Percentiles rank a stretch among this genome's conserved stretches.
phyloP scores from a whole-genome alignment of 1,140 invertebrate species.

The Ceratosolen solmsi region DNA sequence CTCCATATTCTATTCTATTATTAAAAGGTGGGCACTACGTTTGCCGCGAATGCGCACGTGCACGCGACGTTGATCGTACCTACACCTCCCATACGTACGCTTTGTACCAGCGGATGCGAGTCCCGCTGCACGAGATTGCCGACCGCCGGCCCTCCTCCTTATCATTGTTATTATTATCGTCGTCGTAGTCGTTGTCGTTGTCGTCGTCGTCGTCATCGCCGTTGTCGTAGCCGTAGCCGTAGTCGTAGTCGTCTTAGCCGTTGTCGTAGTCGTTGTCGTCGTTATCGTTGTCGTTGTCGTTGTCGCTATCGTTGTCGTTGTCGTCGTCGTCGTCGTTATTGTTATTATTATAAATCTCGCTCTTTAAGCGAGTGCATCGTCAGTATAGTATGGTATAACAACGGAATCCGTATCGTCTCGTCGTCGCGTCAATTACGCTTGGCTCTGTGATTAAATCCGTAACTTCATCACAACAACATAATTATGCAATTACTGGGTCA shows the following conservation, averaged over 20 bases:
- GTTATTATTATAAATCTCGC: no score
- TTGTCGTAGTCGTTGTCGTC: no score
- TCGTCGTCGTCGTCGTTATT: no score
- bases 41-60: slow-evolving; percentile 30
- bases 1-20: slow-evolving; percentile 62
- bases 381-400: neutral
- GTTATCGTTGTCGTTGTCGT: no score
- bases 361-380: neutral
- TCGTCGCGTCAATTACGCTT: neutral
- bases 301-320: no score
- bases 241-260: no score
- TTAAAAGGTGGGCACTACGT: slow-evolving; percentile 52
- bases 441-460: neutral
- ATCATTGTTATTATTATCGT: no score
- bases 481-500: neutral
- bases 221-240: no score
- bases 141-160: no score
- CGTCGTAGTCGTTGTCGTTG: no score
- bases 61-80: neutral
- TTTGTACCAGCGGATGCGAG: neutral
- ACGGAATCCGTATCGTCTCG: neutral
- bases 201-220: no score
- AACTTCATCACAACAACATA: neutral
- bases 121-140: no score
- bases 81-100: neutral